Evolutionary conservation across 2,888 invertebrate genomes (phyloP).

Genomic region (Apoda limacodes): DNA sequence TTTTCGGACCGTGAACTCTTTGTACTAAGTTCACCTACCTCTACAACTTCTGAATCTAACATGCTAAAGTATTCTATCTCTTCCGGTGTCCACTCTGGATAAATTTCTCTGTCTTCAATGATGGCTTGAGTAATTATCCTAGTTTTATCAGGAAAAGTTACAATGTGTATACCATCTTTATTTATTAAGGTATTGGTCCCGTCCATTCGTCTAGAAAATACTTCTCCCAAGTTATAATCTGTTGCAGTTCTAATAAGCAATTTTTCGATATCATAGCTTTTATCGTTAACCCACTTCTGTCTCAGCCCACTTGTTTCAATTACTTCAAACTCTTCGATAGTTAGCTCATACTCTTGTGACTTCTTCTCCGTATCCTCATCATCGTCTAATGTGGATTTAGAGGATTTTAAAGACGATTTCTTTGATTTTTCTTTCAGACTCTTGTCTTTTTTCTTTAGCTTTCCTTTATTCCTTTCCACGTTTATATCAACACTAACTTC

Average conservation of each 20-base stretch:
- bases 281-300: conserved; percentile 37
- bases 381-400: conserved; percentile 27
- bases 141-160: conserved; percentile 51
- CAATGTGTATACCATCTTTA: conserved; percentile 45
- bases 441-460: conserved; percentile 33
- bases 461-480: conserved; percentile 30
- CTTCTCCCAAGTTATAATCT: conserved; percentile 49
- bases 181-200: conserved; percentile 49
- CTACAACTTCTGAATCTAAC: conserved; percentile 26
- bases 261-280: conserved; percentile 33
- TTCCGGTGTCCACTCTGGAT: conserved; percentile 50
- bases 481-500: conserved; percentile 21
- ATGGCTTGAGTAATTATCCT: conserved; percentile 41
- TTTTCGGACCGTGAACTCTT: conserved; percentile 32
- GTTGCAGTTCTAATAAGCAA: conserved; percentile 49
- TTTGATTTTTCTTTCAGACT: conserved; percentile 28
- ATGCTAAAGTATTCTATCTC: conserved; percentile 38
- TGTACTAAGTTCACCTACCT: conserved; percentile 26
- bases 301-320: conserved; percentile 40
- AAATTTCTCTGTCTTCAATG: conserved; percentile 46
- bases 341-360: conserved; percentile 30
- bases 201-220: conserved; percentile 54
- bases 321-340: conserved; percentile 46
- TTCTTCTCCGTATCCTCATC: conserved; percentile 22
- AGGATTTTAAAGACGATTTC: conserved; percentile 29